Percentiles rank a stretch among this genome's conserved stretches.
phyloP scores from a whole-genome alignment of 2,888 invertebrate species.

The Nemurella pictetii region DNA sequence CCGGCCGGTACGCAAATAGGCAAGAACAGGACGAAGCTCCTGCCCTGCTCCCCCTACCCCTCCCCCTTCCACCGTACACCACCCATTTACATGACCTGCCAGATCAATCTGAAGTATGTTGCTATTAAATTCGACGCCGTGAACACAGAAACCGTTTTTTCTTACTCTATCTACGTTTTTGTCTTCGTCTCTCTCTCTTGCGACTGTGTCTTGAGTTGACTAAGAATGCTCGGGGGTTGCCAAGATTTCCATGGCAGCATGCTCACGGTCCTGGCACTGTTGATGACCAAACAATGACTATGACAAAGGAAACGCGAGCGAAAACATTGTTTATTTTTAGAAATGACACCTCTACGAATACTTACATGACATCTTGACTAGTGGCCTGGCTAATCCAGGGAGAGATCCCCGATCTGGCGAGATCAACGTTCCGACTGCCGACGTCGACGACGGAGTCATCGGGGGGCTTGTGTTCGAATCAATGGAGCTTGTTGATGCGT shows the following conservation, averaged over 20 bases:
- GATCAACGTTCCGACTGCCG: too few species aligned
- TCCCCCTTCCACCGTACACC: too few species aligned
- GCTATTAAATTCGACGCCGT: conserved; percentile 9
- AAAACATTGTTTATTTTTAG: conserved; percentile 30
- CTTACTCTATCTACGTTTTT: too few species aligned
- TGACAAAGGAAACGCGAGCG: conserved; percentile 22
- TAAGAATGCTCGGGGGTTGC: background rate
- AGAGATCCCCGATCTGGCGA: background rate
- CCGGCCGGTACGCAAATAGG: background rate
- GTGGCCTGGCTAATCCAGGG: background rate
- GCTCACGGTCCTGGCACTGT: background rate
- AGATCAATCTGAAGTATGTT: conserved; percentile 24
- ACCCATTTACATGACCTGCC: conserved; percentile 10
- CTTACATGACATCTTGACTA: conserved; percentile 19
- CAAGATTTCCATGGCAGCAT: background rate
- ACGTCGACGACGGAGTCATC: too few species aligned
- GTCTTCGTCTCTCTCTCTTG: background rate
- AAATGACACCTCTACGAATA: conserved; percentile 9
- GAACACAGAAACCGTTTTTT: background rate
- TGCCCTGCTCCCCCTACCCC: too few species aligned
- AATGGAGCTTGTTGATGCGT: background rate
- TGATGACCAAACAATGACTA: conserved; percentile 18
- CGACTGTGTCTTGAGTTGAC: background rate
- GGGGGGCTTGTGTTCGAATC: background rate
- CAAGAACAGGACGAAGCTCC: background rate